Conservation (phyloP, 2,888 invertebrate species). For the Poecilobothrus nobilitatus region DNA sequence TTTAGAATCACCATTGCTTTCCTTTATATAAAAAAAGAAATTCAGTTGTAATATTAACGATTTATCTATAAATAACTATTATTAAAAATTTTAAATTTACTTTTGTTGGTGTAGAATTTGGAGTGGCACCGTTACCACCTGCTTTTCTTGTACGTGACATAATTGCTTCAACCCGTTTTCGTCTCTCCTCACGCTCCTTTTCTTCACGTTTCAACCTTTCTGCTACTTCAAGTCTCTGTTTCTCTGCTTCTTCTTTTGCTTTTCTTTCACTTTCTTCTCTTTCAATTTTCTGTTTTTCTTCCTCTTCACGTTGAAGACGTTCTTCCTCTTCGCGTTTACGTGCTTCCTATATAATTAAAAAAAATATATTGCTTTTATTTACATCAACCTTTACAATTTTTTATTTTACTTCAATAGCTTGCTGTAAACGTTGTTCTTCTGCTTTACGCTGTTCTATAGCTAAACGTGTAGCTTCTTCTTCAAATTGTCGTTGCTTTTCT, state of each 20-base stretch:
- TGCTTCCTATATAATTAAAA: conserved; percentile 50
- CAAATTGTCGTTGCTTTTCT: conserved; percentile 70
- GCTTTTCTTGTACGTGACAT: conserved; percentile 73
- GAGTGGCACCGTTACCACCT: conserved; percentile 27
- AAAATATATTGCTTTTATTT: not conserved
- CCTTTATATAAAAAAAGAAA: too few relatives aligned
- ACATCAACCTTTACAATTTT: not conserved
- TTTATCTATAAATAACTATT: not conserved
- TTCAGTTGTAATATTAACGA: too few relatives aligned
- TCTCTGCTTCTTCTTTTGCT: conserved; percentile 80
- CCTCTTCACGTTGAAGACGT: conserved; percentile 57
- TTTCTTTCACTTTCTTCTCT: conserved; percentile 70
- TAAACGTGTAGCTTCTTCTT: conserved; percentile 69
- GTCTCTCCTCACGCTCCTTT: conserved; percentile 76
- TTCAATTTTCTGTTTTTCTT: conserved; percentile 54
- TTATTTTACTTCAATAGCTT: conserved; percentile 61
- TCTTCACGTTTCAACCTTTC: conserved; percentile 78
- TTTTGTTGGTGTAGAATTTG: conserved; percentile 39
- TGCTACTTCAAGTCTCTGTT: conserved; percentile 70
- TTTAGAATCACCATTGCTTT: not conserved
- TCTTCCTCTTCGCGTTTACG: conserved; percentile 73
- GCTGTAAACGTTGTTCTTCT: conserved; percentile 78
- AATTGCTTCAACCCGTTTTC: conserved; percentile 85
- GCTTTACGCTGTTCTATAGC: conserved; percentile 70
- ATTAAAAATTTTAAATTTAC: conserved; percentile 25